Base-by-base conservation (phyloP, 2,113 vertebrate species). In the Rhizomys pruinosus region DNA sequence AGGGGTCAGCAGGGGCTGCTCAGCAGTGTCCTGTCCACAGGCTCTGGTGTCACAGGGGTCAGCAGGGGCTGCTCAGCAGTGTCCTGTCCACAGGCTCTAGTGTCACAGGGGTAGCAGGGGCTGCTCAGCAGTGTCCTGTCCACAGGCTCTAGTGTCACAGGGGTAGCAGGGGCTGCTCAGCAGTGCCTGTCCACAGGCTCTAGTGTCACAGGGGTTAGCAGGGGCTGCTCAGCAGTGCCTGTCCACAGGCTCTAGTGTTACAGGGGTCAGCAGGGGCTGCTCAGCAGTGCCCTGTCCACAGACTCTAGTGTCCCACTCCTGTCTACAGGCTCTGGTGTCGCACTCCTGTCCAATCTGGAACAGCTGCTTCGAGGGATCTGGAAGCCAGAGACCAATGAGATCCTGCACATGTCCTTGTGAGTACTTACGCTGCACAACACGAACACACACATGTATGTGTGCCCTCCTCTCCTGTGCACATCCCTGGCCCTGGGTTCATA, bases 381-480 rank as follows among this genome's bases (percentile, higher is more conserved):
- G 99, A 99, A 98, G 95, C 99, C 99, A 4, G 99, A 99, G 95
- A 99, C 98, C 95, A 99, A 99, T 0, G 99, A 99, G 97, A 98
- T 99, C 95, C 98, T 99, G 95, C 99, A 98, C 91, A 99, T 99
- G 99, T 99, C 99, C 97, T 99, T 99, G 99, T 99, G 95, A 99
- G 99, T 98, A 88, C 11, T 39, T 6, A 0, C 39, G 22, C 0
- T 16, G 34, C 13, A 1, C 29, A 44, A 96, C 98, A 99, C 52
- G 99, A 99, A 97, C 99, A 99, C 99, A 98, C 91, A 99, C 99
- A 99, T 99, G 99, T 97, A 99, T 99, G 99, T 99, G 95, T 99
- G 99, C 98, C 85, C 10, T 44, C 47, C 8, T 0, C 39, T 22
- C 0, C 1, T 16, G 34, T 13, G 2, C 29, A 19, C 66, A 3